Conservation (phyloP, 2,797 vertebrate species). For the Spheniscus humboldti region DNA sequence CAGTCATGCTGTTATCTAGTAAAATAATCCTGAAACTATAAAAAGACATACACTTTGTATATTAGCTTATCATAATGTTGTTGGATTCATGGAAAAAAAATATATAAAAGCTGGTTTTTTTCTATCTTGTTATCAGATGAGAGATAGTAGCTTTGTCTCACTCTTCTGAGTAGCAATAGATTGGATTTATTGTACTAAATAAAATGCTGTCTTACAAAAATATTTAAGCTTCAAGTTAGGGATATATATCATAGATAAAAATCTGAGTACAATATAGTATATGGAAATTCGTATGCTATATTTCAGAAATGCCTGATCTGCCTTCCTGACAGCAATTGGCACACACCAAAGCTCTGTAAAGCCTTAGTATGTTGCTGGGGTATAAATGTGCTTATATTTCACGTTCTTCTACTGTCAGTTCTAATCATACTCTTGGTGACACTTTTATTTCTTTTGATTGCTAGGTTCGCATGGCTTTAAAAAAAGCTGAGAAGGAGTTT, state of each 20-base stretch:
- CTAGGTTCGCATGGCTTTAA: slow-evolving; percentile 95
- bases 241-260: not conserved
- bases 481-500: slow-evolving; percentile 96
- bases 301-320: not conserved
- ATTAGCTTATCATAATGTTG: not conserved
- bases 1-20: not conserved
- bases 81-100: not conserved
- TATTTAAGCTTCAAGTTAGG: not conserved
- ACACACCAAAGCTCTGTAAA: not conserved
- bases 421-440: not conserved
- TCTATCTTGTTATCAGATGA: not conserved
- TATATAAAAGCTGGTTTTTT: not conserved
- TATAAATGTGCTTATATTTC: not conserved
- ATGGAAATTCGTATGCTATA: not conserved
- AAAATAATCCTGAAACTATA: not conserved
- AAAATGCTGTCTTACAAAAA: not conserved
- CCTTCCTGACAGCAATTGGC: not conserved
- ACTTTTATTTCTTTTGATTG: not conserved
- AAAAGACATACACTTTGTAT: not conserved
- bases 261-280: not conserved
- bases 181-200: not conserved
- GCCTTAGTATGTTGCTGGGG: not conserved
- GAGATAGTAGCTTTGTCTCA: not conserved
- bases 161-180: not conserved
- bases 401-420: not conserved